Base-by-base conservation (phyloP, 1,140 invertebrate genomes). In the Dryas iulia region DNA sequence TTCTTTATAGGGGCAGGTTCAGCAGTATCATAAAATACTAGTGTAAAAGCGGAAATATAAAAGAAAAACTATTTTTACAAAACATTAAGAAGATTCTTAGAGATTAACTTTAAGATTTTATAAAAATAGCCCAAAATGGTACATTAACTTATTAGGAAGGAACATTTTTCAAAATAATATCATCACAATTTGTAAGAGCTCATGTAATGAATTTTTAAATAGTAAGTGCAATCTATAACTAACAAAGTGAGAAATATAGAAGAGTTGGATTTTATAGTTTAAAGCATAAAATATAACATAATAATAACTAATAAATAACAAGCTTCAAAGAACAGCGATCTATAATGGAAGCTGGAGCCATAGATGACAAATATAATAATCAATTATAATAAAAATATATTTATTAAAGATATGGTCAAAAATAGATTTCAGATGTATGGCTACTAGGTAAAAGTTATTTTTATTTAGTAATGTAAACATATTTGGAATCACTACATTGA, bases 241-340 rank as follows among this genome's bases (percentile, higher is more conserved):
- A 63, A 63, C 18, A 21, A 47, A 47, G 67, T 69, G 67, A 67
- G 8, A 57, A 57, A 25, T 62, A 57, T 47, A 39, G 57, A 61
- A 62, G 18, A 35, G 18, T 18, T 12, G 14, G 26, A 18, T 18
- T 39, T 39, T 18, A 0, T 39, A n/a, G n/a, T 18, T 18, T n/a
- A 1, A 39, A 39, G 14, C 24, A 53, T 14, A 31, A 24, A 23
- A 28, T 52, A 28, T 3, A 28, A 47, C 10, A 31, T 31, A 8
- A 8, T 31, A 10, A 10, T 1, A 6, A 31, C 30, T 10, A 8
- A 3, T 1, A 7, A 10, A 4, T 31, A 31, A 31, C 1, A 1
- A 4, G 10, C 30, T 31, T 6, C 6, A 28, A 28, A 28, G n/a
- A 35, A 14, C 14, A 14, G 5, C 6, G n/a, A 14, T n/a, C n/a